Percentiles rank a stretch among this genome's conserved stretches.
These are phyloP conservation scores for Drosophila kepulauana DNA, from an alignment of 1,140 invertebrate genomes.

Conservation along the genomic window DNA sequence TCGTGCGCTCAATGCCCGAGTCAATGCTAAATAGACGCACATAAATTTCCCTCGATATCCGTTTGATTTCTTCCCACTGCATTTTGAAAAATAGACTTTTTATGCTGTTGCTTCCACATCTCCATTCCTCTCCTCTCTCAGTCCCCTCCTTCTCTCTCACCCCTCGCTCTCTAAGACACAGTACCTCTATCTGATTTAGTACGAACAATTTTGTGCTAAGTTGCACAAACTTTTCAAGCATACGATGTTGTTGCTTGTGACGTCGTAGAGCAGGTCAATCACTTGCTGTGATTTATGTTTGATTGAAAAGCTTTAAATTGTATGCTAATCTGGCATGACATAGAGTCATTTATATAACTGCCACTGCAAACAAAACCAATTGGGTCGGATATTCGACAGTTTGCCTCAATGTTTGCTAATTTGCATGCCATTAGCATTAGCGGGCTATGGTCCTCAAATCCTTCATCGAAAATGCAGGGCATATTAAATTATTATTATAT, in stretches of 20 bases:
- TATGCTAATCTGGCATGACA: conserved; percentile 68
- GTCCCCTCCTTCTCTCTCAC: neutral
- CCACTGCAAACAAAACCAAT: conserved; percentile 39
- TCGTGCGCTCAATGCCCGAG: conserved; percentile 66
- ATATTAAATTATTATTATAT: too few species aligned
- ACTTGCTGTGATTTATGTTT: conserved; percentile 73
- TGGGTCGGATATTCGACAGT: conserved; percentile 51
- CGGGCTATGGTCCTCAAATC: conserved; percentile 6
- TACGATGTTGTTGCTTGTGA: neutral
- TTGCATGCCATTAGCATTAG: conserved; percentile 66
- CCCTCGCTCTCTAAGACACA: neutral
- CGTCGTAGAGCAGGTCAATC: conserved; percentile 19
- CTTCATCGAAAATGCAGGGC: neutral
- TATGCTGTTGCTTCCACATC: conserved; percentile 46
- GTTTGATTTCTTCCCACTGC: conserved; percentile 66
- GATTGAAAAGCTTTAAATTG: conserved; percentile 78
- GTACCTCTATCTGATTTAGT: conserved; percentile 56
- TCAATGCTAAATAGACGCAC: conserved; percentile 79
- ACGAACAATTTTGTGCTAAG: conserved; percentile 67
- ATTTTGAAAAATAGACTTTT: conserved; percentile 78
- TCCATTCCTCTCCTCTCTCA: neutral
- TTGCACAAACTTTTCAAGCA: conserved; percentile 33
- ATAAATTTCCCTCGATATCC: conserved; percentile 73
- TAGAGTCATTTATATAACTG: conserved; percentile 59
- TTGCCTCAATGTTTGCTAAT: conserved; percentile 57